Conservation (phyloP, 2,888 invertebrate species). For the Gibbula magus region DNA sequence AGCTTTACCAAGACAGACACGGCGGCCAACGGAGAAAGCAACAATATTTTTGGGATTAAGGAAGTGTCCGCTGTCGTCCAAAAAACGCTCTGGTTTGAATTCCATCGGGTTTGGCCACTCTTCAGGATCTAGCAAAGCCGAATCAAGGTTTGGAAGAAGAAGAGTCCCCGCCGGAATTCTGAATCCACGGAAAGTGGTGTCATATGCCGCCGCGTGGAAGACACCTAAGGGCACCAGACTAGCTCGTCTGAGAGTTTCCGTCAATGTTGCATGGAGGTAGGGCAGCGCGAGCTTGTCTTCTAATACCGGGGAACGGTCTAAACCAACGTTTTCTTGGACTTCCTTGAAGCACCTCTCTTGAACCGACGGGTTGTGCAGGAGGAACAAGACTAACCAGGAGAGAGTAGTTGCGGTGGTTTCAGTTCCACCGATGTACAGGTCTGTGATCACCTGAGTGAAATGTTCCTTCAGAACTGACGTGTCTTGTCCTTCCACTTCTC, state of each 20-base stretch:
- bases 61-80: background rate
- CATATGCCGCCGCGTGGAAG: background rate
- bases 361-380: background rate
- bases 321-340: background rate
- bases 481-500: background rate
- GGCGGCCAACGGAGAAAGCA: background rate
- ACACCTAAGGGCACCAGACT: background rate
- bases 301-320: background rate
- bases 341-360: background rate
- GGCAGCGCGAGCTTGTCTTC: background rate
- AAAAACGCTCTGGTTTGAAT: background rate
- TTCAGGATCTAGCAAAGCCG: background rate
- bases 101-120: background rate
- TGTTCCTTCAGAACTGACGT: background rate
- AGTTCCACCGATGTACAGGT: background rate
- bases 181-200: background rate
- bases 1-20: background rate
- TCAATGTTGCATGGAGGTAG: background rate
- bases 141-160: background rate
- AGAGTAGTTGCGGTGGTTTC: background rate
- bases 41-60: background rate
- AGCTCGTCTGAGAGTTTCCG: background rate
- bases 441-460: background rate
- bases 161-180: background rate
- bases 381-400: background rate